These are phyloP conservation scores for Poeciliopsis turneri DNA, from an alignment of 2,797 vertebrate genomes.

Conservation along the genomic window DNA sequence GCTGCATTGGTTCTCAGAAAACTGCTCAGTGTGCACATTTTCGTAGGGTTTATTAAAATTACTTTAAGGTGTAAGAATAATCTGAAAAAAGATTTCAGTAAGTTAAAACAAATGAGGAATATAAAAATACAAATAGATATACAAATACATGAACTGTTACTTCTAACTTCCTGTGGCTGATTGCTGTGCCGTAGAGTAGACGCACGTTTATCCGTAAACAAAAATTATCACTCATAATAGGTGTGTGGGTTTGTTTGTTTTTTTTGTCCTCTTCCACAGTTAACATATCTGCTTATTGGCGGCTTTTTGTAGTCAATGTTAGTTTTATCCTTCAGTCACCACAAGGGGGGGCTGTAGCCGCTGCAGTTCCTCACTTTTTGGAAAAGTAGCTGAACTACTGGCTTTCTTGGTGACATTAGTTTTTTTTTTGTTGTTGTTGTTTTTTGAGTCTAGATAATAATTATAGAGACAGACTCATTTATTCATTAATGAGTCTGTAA, in stretches of 20 bases:
- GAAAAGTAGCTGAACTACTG: background rate
- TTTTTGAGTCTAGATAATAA: background rate
- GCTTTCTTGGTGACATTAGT: background rate
- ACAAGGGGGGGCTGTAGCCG: background rate
- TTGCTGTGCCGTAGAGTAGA: background rate
- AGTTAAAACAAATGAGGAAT: background rate
- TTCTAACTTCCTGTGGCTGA: background rate
- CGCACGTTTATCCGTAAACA: background rate
- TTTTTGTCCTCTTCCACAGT: background rate
- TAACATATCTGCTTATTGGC: background rate
- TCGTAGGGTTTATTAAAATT: background rate
- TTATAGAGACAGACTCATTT: too few species aligned
- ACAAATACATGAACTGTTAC: background rate
- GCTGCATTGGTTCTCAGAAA: background rate
- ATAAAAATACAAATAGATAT: too few species aligned
- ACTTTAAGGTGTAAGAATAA: background rate
- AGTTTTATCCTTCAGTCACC: background rate
- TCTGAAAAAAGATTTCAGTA: background rate
- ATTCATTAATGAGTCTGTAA: constrained; percentile 2
- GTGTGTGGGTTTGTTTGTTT: background rate
- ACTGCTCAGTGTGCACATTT: background rate
- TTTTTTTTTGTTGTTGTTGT: background rate
- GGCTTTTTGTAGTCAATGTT: background rate
- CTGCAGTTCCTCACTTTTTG: background rate
- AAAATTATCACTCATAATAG: background rate